Evolutionary conservation across 2,888 invertebrate genomes (phyloP), one percentile per base, ranked within the genome.

Genomic region (Teinopalpus imperialis): DNA sequence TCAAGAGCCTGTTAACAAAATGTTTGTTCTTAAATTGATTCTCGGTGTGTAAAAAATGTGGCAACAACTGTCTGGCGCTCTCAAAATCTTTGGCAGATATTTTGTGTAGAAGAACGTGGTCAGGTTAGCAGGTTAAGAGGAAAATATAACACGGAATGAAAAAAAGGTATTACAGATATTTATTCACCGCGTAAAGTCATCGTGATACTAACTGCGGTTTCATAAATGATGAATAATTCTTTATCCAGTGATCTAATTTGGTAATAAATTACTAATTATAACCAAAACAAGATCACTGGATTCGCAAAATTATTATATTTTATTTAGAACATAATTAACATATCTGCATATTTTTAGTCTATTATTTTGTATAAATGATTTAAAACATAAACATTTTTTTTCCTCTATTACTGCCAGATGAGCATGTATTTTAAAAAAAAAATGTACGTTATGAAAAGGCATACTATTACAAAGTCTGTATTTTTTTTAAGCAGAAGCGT

Each of bases 81-180:
- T 59, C 42, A 49, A 56, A 54, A 53, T 12, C 13, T 20, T 42
- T 47, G 50, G 43, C 42, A 34, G 43, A 36, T 44, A 48, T 49
- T 46, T 26, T 24, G 32, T 26, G 16, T 21, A 26, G 51, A 41
- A 41, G 21, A 50, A 30, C 59, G 57, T 54, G 51, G 54, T 43
- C 66, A 63, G 80, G 81, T 81, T 71, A 82, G 66, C 71, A 56
- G 79, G 76, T 76, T 75, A 78, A 57, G 63, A 61, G 65, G 62
- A 54, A 67, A 66, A 57, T 60, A 59, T 58, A 50, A 61, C 53
- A 53, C 60, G 51, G 54, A 59, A 57, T 54, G 49, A 54, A 55
- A 55, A 57, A 52, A 54, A 30, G 24, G 41, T 10, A 41, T 39
- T 32, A 37, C 41, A n/a, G 50, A 48, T 52, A 48, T 54, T 54